These are phyloP conservation scores for Catotricha subobsoleta DNA, from an alignment of 2,888 invertebrate genomes.

Conservation along the genomic window DNA sequence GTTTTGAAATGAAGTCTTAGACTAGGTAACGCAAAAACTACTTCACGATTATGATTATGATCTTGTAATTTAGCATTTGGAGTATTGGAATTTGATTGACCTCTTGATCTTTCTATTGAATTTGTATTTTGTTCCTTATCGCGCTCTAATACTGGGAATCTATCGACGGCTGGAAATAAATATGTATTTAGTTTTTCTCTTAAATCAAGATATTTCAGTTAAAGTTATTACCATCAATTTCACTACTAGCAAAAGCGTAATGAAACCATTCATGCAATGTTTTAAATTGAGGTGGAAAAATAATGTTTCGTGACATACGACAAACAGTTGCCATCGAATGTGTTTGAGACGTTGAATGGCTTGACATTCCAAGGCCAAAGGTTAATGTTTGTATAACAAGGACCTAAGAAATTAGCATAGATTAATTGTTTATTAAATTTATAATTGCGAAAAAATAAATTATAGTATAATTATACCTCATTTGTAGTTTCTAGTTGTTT, in stretches of 20 bases:
- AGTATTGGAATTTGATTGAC: conserved; percentile 28
- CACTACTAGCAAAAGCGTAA: conserved; percentile 87
- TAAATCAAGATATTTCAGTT: not conserved
- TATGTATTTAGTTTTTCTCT: not conserved
- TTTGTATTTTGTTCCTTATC: conserved; percentile 44
- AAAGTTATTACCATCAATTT: conserved; percentile 61
- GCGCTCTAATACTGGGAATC: conserved; percentile 75
- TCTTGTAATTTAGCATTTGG: conserved; percentile 51
- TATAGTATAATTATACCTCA: conserved; percentile 32
- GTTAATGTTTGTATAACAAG: conserved; percentile 82
- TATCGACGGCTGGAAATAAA: conserved; percentile 52
- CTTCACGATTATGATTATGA: conserved; percentile 72
- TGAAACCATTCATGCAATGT: conserved; percentile 92
- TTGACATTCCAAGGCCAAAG: conserved; percentile 64
- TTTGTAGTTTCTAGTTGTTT: conserved; percentile 60
- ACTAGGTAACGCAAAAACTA: conserved; percentile 90
- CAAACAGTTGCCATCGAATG: conserved; percentile 90
- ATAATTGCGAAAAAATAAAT: not conserved
- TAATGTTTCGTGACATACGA: conserved; percentile 73
- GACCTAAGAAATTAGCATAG: conserved; percentile 32
- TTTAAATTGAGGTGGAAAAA: conserved; percentile 91
- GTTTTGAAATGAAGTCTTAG: conserved; percentile 85
- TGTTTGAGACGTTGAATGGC: conserved; percentile 46
- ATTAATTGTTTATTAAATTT: not conserved
- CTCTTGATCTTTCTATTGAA: conserved; percentile 36